phyloP scores from a whole-genome alignment of 1,140 invertebrate genomes.

The Teleopsis dalmanni region DNA sequence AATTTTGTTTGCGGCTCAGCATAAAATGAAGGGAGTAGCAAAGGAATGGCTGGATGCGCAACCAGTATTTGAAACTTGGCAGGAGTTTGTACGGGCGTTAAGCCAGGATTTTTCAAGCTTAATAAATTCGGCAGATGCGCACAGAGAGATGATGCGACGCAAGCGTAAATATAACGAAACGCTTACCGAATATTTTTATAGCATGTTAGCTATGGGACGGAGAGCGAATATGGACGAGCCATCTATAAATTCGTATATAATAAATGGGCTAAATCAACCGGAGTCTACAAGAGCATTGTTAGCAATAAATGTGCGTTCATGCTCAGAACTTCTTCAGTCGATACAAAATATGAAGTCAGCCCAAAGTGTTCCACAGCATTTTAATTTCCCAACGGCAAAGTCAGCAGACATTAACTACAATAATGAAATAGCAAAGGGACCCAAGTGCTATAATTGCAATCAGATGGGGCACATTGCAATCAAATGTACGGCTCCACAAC shows the following conservation, averaged over 20 bases:
- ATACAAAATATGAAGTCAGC: not conserved
- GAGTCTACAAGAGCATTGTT: not conserved
- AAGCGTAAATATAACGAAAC: not conserved
- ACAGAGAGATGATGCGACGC: not conserved
- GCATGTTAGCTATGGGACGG: not conserved
- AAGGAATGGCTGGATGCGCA: slow-evolving; percentile 6
- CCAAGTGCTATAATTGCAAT: not conserved
- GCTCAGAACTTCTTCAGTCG: not conserved
- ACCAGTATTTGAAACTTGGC: slow-evolving; percentile 1
- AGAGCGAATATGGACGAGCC: not conserved
- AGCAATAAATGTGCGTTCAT: not conserved
- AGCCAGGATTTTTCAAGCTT: not conserved
- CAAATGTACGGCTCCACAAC: too few relatives aligned
- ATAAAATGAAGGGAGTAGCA: not conserved
- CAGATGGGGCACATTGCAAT: not conserved
- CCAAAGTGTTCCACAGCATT: not conserved
- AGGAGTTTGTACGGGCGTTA: not conserved
- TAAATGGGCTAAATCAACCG: not conserved
- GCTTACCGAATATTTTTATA: slow-evolving; percentile 1
- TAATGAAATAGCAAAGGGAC: not conserved
- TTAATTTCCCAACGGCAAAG: not conserved
- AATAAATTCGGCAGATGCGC: not conserved
- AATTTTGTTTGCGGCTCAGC: not conserved
- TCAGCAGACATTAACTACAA: too few relatives aligned
- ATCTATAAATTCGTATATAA: not conserved